Conservation (phyloP, 2,797 vertebrate species). For the Psittacula echo region DNA sequence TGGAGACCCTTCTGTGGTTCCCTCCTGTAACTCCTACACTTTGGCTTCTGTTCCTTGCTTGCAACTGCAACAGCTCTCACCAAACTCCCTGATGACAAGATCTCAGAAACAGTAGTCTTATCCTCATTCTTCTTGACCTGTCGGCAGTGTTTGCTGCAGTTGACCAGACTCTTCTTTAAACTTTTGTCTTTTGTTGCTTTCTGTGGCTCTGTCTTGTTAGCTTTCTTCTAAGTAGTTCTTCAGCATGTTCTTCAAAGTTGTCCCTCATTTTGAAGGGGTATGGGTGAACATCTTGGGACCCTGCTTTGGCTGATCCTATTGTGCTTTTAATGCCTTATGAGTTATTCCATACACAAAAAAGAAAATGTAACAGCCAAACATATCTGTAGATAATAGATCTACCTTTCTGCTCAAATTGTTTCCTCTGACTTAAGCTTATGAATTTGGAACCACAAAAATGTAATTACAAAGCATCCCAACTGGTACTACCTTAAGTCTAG, state of each 20-base stretch:
- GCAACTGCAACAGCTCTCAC: constrained; percentile 51
- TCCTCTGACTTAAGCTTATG: background rate
- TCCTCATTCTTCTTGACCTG: constrained; percentile 48
- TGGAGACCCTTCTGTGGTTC: constrained; percentile 47
- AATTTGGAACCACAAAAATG: background rate
- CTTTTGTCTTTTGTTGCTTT: background rate
- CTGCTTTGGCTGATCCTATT: background rate
- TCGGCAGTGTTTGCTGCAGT: constrained; percentile 24
- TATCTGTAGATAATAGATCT: background rate
- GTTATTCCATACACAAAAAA: background rate
- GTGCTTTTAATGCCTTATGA: background rate
- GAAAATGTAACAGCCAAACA: background rate
- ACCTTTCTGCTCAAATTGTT: background rate
- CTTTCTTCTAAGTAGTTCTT: background rate
- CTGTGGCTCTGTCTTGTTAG: background rate
- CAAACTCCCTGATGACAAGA: constrained; percentile 52
- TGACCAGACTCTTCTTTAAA: background rate
- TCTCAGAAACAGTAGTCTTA: constrained; percentile 63
- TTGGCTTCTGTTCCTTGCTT: constrained; percentile 56
- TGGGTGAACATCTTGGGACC: background rate
- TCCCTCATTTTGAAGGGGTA: background rate
- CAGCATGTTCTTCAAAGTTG: background rate
- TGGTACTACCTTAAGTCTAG: background rate
- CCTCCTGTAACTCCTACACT: constrained; percentile 39
- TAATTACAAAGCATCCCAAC: background rate